A percentile compares a stretch with the other conserved stretches of the same genome.
phyloP scores from a whole-genome alignment of 2,113 vertebrate species.

The Microcebus lehilahytsara region DNA sequence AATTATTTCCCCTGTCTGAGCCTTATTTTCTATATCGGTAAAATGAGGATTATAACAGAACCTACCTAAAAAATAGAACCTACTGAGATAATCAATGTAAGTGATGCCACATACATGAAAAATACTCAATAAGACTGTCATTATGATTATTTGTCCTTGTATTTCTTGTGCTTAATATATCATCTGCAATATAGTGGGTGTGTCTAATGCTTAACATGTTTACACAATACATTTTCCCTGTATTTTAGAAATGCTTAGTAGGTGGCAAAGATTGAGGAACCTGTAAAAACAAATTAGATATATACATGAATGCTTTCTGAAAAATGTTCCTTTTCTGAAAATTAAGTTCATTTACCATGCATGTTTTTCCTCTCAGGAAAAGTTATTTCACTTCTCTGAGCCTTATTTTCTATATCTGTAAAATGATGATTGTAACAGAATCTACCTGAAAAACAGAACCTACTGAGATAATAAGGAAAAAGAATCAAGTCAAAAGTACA shows the following conservation, averaged over 20 bases:
- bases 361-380: not conserved
- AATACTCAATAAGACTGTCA: not conserved
- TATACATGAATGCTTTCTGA: not conserved
- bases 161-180: slow-evolving; percentile 2
- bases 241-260: slow-evolving; percentile 24
- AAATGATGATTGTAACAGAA: not conserved
- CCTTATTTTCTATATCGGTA: not conserved
- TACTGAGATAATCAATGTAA: not conserved
- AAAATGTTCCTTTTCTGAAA: slow-evolving; percentile 6
- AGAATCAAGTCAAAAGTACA: not conserved
- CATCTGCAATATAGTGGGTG: not conserved
- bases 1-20: slow-evolving; percentile 15
- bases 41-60: not conserved
- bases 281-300: slow-evolving; percentile 9
- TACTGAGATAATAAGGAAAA: slow-evolving; percentile 29
- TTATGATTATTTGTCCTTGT: not conserved
- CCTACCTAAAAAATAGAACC: not conserved
- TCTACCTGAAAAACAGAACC: not conserved
- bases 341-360: slow-evolving; percentile 33
- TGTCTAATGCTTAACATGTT: not conserved
- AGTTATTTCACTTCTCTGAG: slow-evolving; percentile 16
- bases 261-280: not conserved
- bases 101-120: not conserved
- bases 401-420: not conserved
- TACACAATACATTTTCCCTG: not conserved